Evolutionary conservation across 53 echinoderm and acorn worm genomes (phyloP), one percentile per base, ranked within the genome.

Genomic region (Paracentrotus lividus): DNA sequence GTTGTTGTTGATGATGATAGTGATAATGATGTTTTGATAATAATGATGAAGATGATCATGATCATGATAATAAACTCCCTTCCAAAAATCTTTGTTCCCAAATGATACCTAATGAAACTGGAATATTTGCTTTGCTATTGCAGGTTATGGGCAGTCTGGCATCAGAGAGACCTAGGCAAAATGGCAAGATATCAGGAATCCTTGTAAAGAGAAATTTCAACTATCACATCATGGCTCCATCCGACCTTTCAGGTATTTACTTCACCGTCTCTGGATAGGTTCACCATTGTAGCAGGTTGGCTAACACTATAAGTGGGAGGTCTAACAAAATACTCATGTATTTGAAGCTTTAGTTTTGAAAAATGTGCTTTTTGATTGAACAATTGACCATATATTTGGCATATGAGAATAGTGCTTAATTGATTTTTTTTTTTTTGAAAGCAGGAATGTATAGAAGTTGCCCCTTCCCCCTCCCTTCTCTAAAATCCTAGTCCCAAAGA

Each of bases 71-170:
- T 84, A n/a, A 45, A 3, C 49, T 10, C 49, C 49, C 49, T 10
- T 10, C 49, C 49, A 49, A 49, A 49, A 49, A 49, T 52, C 52
- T 1, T 52, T 52, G 0, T 12, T 0, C 52, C 1, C 9, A 52
- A 1, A 15, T 52, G 52, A 52, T 52, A 52, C 52, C 52, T 52
- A 15, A 52, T 52, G 18, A 14, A 55, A 16, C 15, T 55, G 21
- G 57, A 3, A 51, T 15, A 2, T 10, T 0, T 49, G 42, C 49
- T n/a, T 32, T 84, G 24, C 12, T 49, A 9, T 49, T 84, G 45
- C 66, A 98, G 98, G 98, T 98, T 29, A 98, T 98, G 98, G 98
- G 97, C 56, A 97, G 94, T 64, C 88, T 98, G 51, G 98, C 98
- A 13, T 65, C 95, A 8, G 54, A 89, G 38, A 90, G 86, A 42